Evolutionary conservation across 2,113 vertebrate species (phyloP).

Genomic region (Tyto alba): DNA sequence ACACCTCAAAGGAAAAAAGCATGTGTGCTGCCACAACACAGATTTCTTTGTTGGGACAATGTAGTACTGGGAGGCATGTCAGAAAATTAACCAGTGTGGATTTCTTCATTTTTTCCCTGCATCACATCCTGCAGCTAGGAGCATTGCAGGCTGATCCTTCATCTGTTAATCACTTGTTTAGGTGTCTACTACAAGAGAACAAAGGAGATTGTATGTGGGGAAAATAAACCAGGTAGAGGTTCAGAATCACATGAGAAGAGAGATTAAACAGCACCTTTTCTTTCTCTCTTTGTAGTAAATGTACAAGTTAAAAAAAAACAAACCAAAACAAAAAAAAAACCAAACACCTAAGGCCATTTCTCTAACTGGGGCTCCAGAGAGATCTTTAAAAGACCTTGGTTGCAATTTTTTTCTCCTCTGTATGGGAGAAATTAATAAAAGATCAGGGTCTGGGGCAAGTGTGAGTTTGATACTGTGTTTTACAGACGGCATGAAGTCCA

Average conservation of each 20-base stretch:
- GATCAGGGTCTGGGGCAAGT: neutral
- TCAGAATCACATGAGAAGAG: neutral
- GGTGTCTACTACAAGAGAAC: neutral
- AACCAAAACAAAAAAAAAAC: neutral
- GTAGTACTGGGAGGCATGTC: neutral
- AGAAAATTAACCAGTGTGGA: neutral
- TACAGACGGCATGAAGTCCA: neutral
- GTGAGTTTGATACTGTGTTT: neutral
- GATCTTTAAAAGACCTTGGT: constrained; percentile 8
- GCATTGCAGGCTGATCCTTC: neutral
- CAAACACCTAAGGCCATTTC: constrained; percentile 23
- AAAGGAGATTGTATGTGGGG: neutral
- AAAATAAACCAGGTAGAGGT: neutral
- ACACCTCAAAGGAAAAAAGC: neutral
- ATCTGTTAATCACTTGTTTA: neutral
- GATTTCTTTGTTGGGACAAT: neutral
- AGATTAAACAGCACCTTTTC: neutral
- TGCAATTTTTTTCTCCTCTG: neutral
- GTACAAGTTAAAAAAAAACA: neutral
- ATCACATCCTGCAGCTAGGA: neutral
- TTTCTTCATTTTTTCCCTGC: neutral
- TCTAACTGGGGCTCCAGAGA: neutral
- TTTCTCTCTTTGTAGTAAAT: constrained; percentile 9
- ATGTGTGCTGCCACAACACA: accelerated
- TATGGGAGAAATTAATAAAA: constrained; percentile 51